phyloP scores from a whole-genome alignment of 2,888 invertebrate species.

The Campoletis raptor region DNA sequence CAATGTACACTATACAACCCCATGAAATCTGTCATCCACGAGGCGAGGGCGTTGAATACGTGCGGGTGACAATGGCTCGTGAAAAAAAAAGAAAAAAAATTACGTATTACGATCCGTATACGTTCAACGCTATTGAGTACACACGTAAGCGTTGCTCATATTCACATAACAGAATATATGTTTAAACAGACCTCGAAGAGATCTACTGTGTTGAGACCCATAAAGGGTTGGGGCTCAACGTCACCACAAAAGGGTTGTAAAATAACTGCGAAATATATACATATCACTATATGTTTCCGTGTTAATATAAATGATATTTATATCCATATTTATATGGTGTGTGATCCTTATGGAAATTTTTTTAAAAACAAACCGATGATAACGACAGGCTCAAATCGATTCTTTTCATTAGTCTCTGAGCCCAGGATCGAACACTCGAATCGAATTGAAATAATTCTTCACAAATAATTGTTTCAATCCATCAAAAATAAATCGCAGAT shows the following conservation, averaged over 20 bases:
- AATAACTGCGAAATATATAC: conserved; percentile 36
- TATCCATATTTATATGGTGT: conserved; percentile 9
- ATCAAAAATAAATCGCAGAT: no score
- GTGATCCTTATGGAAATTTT: not conserved
- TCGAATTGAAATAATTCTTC: not conserved
- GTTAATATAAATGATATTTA: conserved; percentile 12
- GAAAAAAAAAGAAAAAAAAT: conserved; percentile 16
- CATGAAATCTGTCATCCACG: conserved; percentile 38
- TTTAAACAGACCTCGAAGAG: conserved; percentile 32
- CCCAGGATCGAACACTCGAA: not conserved
- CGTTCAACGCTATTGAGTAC: conserved; percentile 50
- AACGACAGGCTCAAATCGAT: not conserved
- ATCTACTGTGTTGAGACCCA: conserved; percentile 4
- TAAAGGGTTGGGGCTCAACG: not conserved
- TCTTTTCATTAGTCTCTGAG: not conserved
- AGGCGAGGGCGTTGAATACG: conserved; percentile 27
- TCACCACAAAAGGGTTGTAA: conserved; percentile 58
- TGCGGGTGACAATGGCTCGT: conserved; percentile 28
- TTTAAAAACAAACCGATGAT: not conserved
- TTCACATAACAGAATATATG: conserved; percentile 25
- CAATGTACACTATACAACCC: not conserved
- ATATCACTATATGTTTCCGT: not conserved
- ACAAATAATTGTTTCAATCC: not conserved
- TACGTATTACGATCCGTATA: conserved; percentile 50
- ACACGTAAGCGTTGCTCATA: conserved; percentile 28